Evolutionary conservation across 64 coral and sea anemone genomes (phyloP), one percentile per base, ranked within the genome.

Genomic region (Montipora sp.): DNA sequence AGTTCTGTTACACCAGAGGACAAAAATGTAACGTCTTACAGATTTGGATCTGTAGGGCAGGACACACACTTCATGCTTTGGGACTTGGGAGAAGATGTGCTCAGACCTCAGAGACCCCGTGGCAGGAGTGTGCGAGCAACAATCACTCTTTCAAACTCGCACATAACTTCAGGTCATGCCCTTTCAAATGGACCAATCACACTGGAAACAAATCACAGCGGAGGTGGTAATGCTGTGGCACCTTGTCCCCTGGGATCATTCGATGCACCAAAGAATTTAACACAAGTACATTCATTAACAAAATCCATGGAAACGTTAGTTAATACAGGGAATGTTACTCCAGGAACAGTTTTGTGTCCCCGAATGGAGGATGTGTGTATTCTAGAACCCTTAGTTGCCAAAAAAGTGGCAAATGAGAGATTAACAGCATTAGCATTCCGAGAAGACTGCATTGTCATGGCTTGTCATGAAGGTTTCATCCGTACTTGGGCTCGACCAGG

Each of bases 401-500:
- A 99, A 72, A 99, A 99, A 88, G 96, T 99, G 13, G 95, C 98
- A 82, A 90, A 96, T 75, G 98, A 99, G 72, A 94, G 98, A 84
- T 44, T 99, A 89, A 94, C 94, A 49, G 77, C 90, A 57, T 61
- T 99, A 23, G 86, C 93, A 75, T 99, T 99, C 84, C 84, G 94
- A 47, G 98, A 99, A 43, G 98, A 99, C 68, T 99, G 98, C 63
- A 94, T 99, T 23, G 94, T 99, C 10, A 95, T 92, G 79, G 98
- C 98, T 68, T 99, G 98, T 60, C 98, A 99, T 80, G 98, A 99
- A 22, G 98, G 98, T 18, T 99, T 96, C 21, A 94, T 99, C 59
- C 80, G 98, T 19, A 99, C 98, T n/a, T 99, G 98, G 98, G 98
- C 98, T 59, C 89, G 98, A 93, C 98, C 98, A 92, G 98, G 98